phyloP scores from a whole-genome alignment of 2,888 invertebrate species.

The Metallyticus violacea region DNA sequence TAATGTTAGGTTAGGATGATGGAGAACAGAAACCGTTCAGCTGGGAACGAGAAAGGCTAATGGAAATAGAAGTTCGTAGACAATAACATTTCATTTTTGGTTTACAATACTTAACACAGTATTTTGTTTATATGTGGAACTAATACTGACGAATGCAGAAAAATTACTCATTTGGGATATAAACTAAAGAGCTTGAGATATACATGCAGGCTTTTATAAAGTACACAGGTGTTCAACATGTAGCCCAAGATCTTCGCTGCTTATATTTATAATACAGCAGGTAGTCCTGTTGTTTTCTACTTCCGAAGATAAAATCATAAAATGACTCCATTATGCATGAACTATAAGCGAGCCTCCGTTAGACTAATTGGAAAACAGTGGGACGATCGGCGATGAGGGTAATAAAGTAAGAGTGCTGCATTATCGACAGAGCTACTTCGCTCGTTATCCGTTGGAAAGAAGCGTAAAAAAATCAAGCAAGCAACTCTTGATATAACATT shows the following conservation, averaged over 20 bases:
- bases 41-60: too few species aligned
- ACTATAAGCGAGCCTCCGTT: neutral
- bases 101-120: too few species aligned
- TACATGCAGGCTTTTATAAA: too few species aligned
- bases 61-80: too few species aligned
- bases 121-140: too few species aligned
- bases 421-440: neutral
- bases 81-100: too few species aligned
- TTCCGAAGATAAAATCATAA: neutral
- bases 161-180: too few species aligned
- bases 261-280: neutral
- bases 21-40: too few species aligned
- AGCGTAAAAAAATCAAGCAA: neutral
- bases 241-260: too few species aligned
- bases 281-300: neutral
- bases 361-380: neutral
- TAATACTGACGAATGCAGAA: too few species aligned
- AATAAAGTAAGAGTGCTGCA: neutral
- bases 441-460: neutral
- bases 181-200: too few species aligned
- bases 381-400: neutral
- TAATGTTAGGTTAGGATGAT: too few species aligned
- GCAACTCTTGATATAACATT: neutral
- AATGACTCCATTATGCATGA: neutral
- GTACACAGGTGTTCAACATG: neutral